Conservation (phyloP, 2,888 invertebrate genomes). For the Nomada flava region DNA sequence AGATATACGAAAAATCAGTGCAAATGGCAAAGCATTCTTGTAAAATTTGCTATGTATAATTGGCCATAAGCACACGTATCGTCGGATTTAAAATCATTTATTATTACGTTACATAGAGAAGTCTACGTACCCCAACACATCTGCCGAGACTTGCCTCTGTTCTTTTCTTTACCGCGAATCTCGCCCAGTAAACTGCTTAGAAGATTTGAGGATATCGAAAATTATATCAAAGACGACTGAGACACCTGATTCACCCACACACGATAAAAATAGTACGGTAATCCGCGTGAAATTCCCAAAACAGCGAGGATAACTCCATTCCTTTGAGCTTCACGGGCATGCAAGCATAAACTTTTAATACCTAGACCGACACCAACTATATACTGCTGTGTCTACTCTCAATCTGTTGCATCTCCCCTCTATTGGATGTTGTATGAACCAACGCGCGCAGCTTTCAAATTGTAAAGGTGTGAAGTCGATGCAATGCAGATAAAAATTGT, state of each 20-base stretch:
- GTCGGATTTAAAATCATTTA: neutral
- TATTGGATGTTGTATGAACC: no score
- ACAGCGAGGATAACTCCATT: conserved; percentile 73
- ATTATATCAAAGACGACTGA: conserved; percentile 69
- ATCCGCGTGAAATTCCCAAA: conserved; percentile 74
- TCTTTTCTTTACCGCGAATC: conserved; percentile 52
- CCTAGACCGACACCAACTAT: conserved; percentile 38
- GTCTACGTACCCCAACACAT: conserved; percentile 47
- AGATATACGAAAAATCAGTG: no score
- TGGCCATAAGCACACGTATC: neutral
- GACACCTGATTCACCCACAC: conserved; percentile 80
- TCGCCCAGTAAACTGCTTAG: conserved; percentile 59
- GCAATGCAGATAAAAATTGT: no score
- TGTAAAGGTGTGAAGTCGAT: no score
- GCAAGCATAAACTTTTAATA: conserved; percentile 35
- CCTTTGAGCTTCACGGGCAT: conserved; percentile 61
- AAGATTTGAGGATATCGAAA: conserved; percentile 72
- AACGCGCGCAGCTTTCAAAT: no score
- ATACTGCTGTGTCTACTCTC: no score
- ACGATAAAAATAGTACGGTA: conserved; percentile 76
- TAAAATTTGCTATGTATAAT: neutral
- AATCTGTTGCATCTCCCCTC: no score
- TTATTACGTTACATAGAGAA: conserved; percentile 4
- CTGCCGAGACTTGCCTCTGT: conserved; percentile 73
- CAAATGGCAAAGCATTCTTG: neutral